Conservation (phyloP, 1,140 invertebrate species). For the Sitophilus oryzae region DNA sequence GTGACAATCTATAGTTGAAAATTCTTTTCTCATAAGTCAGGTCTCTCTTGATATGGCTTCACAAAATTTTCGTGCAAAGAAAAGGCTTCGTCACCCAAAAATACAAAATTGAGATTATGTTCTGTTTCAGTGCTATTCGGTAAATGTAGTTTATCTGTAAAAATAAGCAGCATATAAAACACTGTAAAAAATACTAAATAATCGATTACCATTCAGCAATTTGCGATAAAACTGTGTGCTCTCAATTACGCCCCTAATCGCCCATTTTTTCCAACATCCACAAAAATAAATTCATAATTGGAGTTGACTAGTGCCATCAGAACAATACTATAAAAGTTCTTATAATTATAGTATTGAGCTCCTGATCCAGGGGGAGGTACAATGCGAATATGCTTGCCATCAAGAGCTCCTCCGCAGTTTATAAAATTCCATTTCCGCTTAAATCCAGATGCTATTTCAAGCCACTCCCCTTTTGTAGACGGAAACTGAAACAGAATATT, state of each 20-base stretch:
- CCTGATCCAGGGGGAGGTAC: neutral
- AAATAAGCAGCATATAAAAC: no score
- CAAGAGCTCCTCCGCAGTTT: no score
- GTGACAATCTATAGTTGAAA: conserved; percentile 10
- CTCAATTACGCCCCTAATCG: neutral
- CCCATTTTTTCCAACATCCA: conserved; percentile 13
- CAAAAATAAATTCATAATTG: conserved; percentile 11
- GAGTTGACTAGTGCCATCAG: neutral
- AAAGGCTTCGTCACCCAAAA: conserved; percentile 12
- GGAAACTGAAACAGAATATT: conserved; percentile 1
- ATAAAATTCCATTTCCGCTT: no score
- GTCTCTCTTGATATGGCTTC: conserved; percentile 12
- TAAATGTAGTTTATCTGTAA: conserved; percentile 1
- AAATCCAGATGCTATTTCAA: conserved; percentile 3
- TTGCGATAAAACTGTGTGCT: neutral
- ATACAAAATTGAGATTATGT: conserved; percentile 9
- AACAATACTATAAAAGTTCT: conserved; percentile 1
- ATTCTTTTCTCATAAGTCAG: conserved; percentile 2
- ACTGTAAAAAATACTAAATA: no score
- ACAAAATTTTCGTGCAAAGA: conserved; percentile 12
- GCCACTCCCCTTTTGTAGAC: neutral
- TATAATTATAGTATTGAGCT: conserved; percentile 4
- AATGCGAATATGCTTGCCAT: no score
- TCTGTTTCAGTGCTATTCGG: conserved; percentile 9
- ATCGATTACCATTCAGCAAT: no score